Percentiles rank a stretch among this genome's conserved stretches.
These are phyloP conservation scores for Camponotus vicinus DNA, from an alignment of 1,140 invertebrate species.

Conservation along the genomic window DNA sequence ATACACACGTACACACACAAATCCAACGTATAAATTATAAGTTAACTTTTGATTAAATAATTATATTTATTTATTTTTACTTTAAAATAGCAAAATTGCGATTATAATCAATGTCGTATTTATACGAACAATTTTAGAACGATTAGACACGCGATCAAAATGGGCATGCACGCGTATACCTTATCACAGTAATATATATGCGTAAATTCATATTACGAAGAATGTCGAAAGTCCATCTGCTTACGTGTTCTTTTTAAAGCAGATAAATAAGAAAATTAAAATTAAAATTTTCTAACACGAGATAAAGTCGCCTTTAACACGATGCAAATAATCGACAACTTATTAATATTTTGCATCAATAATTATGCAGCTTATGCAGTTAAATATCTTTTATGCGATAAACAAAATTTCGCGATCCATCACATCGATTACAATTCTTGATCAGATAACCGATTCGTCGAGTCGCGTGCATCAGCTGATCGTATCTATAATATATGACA, in stretches of 20 bases:
- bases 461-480: slow-evolving; percentile 55
- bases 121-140: neutral
- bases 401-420: neutral
- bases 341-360: neutral
- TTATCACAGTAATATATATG: slow-evolving; percentile 14
- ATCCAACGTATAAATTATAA: neutral
- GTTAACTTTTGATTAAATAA: neutral
- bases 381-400: neutral
- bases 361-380: neutral
- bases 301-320: neutral
- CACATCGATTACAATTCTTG: neutral
- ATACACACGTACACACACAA: too few relatives aligned
- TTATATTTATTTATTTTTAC: slow-evolving; percentile 4
- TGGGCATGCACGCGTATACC: neutral
- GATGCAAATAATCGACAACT: neutral
- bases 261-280: neutral
- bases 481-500: neutral
- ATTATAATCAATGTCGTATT: neutral
- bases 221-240: slow-evolving; percentile 4
- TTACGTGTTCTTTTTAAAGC: neutral
- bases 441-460: neutral
- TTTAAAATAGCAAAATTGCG: neutral
- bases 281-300: too few relatives aligned
- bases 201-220: slow-evolving; percentile 4
- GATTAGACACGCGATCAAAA: neutral